Evolutionary conservation across 2,888 invertebrate genomes (phyloP).

Genomic region (Taenaris catops): DNA sequence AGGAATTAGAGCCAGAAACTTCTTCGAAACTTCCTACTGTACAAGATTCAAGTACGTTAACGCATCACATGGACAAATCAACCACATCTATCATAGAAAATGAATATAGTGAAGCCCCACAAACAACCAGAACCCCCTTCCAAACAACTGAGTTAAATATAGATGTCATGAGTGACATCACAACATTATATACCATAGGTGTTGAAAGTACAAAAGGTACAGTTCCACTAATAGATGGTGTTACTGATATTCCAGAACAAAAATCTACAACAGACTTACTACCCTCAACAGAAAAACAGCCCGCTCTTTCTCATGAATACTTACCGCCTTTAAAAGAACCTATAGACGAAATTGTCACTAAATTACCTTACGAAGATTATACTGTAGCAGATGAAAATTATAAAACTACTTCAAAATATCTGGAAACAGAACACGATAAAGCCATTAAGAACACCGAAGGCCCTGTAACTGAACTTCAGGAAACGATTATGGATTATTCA

Average conservation of each 20-base stretch:
- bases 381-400: constrained; percentile 8
- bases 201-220: constrained; percentile 4
- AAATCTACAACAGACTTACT: constrained; percentile 3
- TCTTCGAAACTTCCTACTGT: constrained; percentile 1
- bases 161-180: too few relatives aligned
- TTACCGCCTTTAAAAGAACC: constrained; percentile 3
- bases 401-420: constrained; percentile 8
- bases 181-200: too few relatives aligned
- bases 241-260: background rate
- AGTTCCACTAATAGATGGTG: constrained; percentile 1
- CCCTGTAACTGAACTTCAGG: background rate
- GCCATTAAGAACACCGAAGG: constrained; percentile 1
- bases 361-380: constrained; percentile 1
- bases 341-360: constrained; percentile 1
- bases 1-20: constrained; percentile 1
- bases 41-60: background rate
- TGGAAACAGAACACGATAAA: constrained; percentile 5
- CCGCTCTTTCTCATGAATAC: constrained; percentile 3
- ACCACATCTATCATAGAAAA: constrained; percentile 2
- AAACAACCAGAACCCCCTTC: constrained; percentile 7
- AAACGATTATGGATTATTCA: background rate
- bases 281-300: background rate
- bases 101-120: constrained; percentile 3
- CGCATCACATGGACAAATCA: constrained; percentile 8
- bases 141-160: background rate